Evolutionary conservation across 2,113 vertebrate species (phyloP).

Genomic region (Daboia siamensis): DNA sequence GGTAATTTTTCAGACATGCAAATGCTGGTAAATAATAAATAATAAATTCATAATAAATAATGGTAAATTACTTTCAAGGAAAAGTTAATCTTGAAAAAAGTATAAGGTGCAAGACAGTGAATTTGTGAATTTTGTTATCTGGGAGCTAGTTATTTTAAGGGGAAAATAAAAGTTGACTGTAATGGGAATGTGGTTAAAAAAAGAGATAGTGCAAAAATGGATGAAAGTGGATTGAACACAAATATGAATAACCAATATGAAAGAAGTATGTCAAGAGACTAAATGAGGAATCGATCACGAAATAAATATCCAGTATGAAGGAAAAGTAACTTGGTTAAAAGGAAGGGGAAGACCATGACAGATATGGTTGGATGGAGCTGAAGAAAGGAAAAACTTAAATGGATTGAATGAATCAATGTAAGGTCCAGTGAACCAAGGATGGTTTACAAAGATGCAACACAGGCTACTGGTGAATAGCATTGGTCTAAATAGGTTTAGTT

Average conservation of each 20-base stretch:
- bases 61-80: neutral
- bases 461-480: neutral
- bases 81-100: neutral
- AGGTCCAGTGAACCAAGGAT: neutral
- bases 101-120: neutral
- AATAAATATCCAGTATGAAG: neutral
- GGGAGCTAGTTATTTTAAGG: neutral
- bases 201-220: neutral
- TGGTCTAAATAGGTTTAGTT: neutral
- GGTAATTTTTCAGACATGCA: neutral
- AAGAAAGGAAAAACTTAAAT: neutral
- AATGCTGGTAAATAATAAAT: too few species aligned
- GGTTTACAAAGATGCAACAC: neutral
- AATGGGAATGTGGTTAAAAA: neutral
- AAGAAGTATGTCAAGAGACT: neutral
- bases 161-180: neutral
- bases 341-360: neutral
- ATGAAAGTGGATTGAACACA: neutral
- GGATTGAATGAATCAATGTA: neutral
- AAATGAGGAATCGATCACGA: neutral
- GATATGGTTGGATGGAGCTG: neutral
- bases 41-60: too few species aligned
- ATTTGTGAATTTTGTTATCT: neutral
- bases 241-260: neutral
- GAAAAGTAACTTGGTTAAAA: neutral